Percentiles rank a stretch among this genome's conserved stretches.
phyloP scores from a whole-genome alignment of 2,797 vertebrate species.

The Hyperoplus immaculatus region DNA sequence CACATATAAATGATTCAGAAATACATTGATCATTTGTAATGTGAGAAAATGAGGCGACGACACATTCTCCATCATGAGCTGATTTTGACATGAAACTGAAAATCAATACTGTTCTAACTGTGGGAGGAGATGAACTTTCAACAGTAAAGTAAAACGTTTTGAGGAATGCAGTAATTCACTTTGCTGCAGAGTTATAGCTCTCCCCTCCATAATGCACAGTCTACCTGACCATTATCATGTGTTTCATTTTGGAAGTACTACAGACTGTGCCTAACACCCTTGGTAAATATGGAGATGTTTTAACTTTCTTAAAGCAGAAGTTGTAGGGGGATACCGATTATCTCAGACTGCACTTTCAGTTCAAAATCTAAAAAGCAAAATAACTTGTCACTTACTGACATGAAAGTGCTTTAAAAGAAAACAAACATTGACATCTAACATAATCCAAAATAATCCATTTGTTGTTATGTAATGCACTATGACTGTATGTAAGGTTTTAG shows the following conservation, averaged over 20 bases:
- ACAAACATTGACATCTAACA: neutral
- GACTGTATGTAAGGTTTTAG: neutral
- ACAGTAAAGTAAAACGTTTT: neutral
- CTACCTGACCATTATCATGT: too few relatives aligned
- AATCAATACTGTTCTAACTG: conserved; percentile 25
- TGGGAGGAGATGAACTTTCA: neutral
- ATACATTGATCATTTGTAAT: conserved; percentile 19
- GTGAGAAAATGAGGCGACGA: conserved; percentile 14
- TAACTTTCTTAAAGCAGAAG: too few relatives aligned
- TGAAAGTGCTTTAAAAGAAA: neutral
- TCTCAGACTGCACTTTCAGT: too few relatives aligned
- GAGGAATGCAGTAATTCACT: neutral
- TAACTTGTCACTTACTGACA: neutral
- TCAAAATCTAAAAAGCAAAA: too few relatives aligned
- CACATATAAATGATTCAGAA: conserved; percentile 9
- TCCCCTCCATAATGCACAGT: too few relatives aligned
- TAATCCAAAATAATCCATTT: neutral
- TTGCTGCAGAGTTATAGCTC: neutral
- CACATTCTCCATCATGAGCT: conserved; percentile 8
- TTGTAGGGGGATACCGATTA: too few relatives aligned
- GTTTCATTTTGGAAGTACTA: too few relatives aligned
- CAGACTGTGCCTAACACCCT: too few relatives aligned
- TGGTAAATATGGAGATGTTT: too few relatives aligned
- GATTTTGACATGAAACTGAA: conserved; percentile 19
- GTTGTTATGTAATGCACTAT: too few relatives aligned